Conservation (phyloP, 2,113 vertebrate species). For the Saguinus midas region DNA sequence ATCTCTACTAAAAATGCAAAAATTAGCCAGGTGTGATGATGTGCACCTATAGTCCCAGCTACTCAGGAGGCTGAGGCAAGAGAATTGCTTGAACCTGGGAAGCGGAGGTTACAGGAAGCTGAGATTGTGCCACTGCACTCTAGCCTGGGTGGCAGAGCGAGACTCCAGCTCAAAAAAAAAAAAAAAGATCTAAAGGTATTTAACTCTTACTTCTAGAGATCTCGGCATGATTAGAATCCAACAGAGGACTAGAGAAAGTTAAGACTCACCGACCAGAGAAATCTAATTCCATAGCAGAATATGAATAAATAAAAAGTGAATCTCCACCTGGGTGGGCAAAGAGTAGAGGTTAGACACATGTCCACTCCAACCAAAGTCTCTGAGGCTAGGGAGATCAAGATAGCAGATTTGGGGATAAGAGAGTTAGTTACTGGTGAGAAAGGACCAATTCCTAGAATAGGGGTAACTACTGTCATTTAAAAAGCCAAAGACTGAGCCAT, state of each 20-base stretch:
- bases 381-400: not conserved
- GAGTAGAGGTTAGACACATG: conserved; percentile 56
- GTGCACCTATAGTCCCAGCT: no score
- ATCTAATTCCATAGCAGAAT: conserved; percentile 94
- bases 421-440: conserved; percentile 5
- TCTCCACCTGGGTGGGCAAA: conserved; percentile 91
- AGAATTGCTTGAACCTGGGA: no score
- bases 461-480: not conserved
- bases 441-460: not conserved
- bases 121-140: no score
- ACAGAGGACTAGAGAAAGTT: conserved; percentile 34
- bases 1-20: no score
- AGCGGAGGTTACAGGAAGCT: no score
- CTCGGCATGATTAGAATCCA: conserved; percentile 27
- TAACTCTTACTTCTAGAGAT: not conserved
- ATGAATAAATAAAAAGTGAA: conserved; percentile 96
- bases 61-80: no score
- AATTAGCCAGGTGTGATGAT: no score
- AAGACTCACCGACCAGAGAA: conserved; percentile 95
- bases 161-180: no score
- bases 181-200: not conserved
- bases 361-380: conserved; percentile 1
- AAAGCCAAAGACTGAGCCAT: not conserved
- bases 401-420: not conserved
- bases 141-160: no score